phyloP scores from a whole-genome alignment of 2,888 invertebrate species.

The Liopterus haemorrhoidalis region DNA sequence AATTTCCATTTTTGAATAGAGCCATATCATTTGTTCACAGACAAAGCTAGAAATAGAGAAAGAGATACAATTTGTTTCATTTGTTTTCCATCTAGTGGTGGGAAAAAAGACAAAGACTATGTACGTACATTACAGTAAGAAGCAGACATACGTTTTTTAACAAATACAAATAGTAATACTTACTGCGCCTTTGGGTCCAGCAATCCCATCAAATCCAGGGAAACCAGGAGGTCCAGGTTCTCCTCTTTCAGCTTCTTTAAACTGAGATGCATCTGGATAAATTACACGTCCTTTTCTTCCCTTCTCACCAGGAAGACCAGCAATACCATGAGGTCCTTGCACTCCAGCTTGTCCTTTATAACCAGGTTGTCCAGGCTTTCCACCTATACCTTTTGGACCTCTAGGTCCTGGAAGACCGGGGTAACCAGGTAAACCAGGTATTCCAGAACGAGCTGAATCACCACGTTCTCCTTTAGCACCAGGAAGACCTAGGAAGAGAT shows the following conservation, averaged over 20 bases:
- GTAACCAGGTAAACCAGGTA: slow-evolving; percentile 51
- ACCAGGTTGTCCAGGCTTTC: slow-evolving; percentile 45
- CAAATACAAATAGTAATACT: slow-evolving; percentile 6
- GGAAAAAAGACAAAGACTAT: too few relatives aligned
- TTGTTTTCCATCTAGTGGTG: too few relatives aligned
- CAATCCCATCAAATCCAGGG: slow-evolving; percentile 44
- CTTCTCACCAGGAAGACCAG: slow-evolving; percentile 43
- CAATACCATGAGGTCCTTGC: slow-evolving; percentile 44
- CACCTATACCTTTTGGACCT: slow-evolving; percentile 47
- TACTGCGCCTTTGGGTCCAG: slow-evolving; percentile 46
- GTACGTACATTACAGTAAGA: too few relatives aligned
- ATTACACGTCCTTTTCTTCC: slow-evolving; percentile 38
- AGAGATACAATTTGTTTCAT: too few relatives aligned
- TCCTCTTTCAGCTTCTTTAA: slow-evolving; percentile 47
- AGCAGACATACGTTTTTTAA: too few relatives aligned
- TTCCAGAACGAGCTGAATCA: slow-evolving; percentile 48
- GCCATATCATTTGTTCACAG: too few relatives aligned
- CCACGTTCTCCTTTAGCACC: slow-evolving; percentile 51
- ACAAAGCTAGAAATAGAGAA: too few relatives aligned
- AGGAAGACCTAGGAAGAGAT: slow-evolving; percentile 40
- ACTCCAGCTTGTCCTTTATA: slow-evolving; percentile 38
- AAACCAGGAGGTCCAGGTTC: slow-evolving; percentile 52
- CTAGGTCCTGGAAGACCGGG: slow-evolving; percentile 54
- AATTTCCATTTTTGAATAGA: too few relatives aligned
- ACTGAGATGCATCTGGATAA: slow-evolving; percentile 29